These are phyloP conservation scores for Pteropus rufus DNA, from an alignment of 2,797 vertebrate species.

Conservation along the genomic window DNA sequence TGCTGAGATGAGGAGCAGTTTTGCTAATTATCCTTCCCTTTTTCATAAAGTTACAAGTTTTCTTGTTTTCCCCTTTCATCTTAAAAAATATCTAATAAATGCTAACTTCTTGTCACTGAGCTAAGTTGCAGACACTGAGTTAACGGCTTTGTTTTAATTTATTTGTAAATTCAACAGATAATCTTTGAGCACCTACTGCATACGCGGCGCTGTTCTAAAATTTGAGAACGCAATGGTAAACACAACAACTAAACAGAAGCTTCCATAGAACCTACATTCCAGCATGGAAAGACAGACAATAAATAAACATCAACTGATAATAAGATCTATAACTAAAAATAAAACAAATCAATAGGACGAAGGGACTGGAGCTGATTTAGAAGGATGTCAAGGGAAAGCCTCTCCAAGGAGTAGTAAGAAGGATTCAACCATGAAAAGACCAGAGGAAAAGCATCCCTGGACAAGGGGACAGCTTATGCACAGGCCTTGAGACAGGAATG, in stretches of 20 bases:
- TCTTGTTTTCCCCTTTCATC: background rate
- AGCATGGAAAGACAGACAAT: background rate
- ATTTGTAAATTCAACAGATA: background rate
- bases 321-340: background rate
- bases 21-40: background rate
- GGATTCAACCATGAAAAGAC: background rate
- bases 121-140: background rate
- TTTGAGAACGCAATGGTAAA: background rate
- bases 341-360: background rate
- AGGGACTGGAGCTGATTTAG: background rate
- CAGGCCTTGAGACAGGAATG: background rate
- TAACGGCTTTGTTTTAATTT: background rate
- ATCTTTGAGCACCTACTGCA: background rate
- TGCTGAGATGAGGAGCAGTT: background rate
- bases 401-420: background rate
- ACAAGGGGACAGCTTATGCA: background rate
- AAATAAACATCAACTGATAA: conserved; percentile 1
- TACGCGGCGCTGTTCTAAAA: background rate
- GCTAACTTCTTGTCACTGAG: background rate
- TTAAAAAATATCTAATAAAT: background rate
- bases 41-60: background rate
- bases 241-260: background rate
- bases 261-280: background rate
- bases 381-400: background rate
- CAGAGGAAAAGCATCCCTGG: background rate